phyloP scores from a whole-genome alignment of 30 jellyfish, hydroid and myxozoan genomes.

The Aurelia coerulea region DNA sequence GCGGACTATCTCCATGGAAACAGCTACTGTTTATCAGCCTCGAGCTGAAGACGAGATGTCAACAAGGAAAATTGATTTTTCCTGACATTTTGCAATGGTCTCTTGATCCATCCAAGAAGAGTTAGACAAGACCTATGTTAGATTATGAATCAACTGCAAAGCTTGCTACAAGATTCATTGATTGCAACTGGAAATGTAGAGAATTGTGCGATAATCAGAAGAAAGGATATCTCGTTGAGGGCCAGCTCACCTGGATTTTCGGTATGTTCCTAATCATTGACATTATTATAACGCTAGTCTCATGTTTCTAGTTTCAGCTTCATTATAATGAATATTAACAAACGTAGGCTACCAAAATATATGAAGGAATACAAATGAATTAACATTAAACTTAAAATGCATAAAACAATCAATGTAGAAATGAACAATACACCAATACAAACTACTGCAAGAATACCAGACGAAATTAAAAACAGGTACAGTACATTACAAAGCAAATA shows the following conservation, averaged over 20 bases:
- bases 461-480: no score
- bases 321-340: no score
- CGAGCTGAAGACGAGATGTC: constrained; percentile 35
- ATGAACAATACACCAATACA: no score
- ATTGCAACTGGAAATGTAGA: constrained; percentile 85
- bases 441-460: no score
- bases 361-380: no score
- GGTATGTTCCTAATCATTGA: constrained; percentile 30
- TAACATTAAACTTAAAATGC: no score
- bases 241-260: constrained; percentile 89
- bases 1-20: neutral
- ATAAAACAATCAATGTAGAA: no score
- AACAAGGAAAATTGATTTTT: neutral
- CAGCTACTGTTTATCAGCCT: constrained; percentile 25
- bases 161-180: constrained; percentile 80
- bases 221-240: constrained; percentile 79
- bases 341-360: no score
- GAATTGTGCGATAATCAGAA: constrained; percentile 84
- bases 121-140: neutral
- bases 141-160: constrained; percentile 81
- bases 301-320: no score
- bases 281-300: no score
- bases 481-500: no score
- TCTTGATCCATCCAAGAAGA: neutral
- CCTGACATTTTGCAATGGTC: neutral